Base-by-base conservation (phyloP, 1,140 invertebrate species). In the Tetragnatha versicolor region DNA sequence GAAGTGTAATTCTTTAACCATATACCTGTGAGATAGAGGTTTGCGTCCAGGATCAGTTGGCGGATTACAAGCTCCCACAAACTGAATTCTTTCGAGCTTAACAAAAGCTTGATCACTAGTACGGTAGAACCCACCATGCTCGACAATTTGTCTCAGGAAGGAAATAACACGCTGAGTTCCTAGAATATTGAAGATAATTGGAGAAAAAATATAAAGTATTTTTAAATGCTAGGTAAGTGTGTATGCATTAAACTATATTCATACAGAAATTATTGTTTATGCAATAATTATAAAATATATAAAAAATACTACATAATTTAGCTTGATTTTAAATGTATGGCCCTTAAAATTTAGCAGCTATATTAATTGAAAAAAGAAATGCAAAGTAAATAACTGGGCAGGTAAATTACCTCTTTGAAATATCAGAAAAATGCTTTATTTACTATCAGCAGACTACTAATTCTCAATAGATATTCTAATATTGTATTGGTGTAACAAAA, bases 11-110 rank as follows among this genome's bases (percentile, higher is more conserved):
- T 47, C 20, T 2, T 17, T 47, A 47, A 17, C 42, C 25, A 66
- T 27, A 53, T 81, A 87, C 84, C 97, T 89, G 87, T 98, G 95
- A 55, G 96, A 97, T 0, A 99, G 89, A 17, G 98, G 97, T 86
- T 99, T 99, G 80, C 98, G 90, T 3, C 98, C 98, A 0, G 98
- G 98, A 90, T 99, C 98, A 27, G 98, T 99, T 0, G 98, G 98
- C 42, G 98, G 98, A 89, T 99, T 99, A 88, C 98, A 99, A 68
- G 98, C 98, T 25, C 98, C 98, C 33, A 99, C 98, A 88, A 99
- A 99, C 86, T 99, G 98, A 82, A 99, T 99, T 61, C 98, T 90
- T 86, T 99, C 98, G 82, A 99, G 87, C 58, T 93, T 92, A 0
- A 99, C 97, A 96, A 97, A 99, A 0, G 94, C 92, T 87, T 99